These are phyloP conservation scores for Lathamus discolor DNA, from an alignment of 2,113 vertebrate species.

Conservation along the genomic window DNA sequence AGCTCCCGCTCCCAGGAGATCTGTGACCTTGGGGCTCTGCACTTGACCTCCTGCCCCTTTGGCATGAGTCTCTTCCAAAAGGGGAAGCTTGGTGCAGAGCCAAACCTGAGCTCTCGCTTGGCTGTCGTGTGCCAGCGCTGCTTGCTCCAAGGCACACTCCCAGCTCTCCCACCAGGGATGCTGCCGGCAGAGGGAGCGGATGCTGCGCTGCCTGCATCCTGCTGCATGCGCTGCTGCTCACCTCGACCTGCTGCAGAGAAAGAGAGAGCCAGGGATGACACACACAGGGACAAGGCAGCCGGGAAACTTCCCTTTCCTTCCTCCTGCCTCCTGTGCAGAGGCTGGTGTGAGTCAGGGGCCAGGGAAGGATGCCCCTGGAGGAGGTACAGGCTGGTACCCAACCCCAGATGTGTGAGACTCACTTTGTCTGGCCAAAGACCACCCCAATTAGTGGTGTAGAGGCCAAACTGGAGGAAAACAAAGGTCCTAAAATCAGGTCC, in stretches of 20 bases:
- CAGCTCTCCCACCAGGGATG: neutral
- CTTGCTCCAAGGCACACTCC: neutral
- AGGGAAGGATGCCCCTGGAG: neutral
- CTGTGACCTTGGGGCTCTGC: neutral
- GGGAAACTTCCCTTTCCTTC: neutral
- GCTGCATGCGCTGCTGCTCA: neutral
- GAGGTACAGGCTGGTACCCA: neutral
- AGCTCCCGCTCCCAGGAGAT: neutral
- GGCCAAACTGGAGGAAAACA: neutral
- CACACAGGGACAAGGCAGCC: neutral
- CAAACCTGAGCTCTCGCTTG: accelerated
- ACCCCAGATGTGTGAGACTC: neutral
- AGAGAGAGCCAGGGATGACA: constrained; percentile 38
- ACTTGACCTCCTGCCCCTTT: neutral
- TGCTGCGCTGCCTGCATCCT: neutral
- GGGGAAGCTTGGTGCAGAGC: neutral
- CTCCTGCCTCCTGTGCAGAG: neutral
- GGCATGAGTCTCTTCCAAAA: accelerated
- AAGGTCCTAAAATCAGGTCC: neutral
- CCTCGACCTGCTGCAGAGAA: neutral
- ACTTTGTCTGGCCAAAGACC: neutral
- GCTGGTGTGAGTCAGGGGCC: neutral
- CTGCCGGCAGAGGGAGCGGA: constrained; percentile 16
- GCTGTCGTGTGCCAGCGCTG: neutral
- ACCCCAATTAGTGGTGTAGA: neutral